Percentiles rank a stretch among this genome's conserved stretches.
phyloP scores from a whole-genome alignment of 2,113 vertebrate genomes.

The Tretioscincus oriximinensis region DNA sequence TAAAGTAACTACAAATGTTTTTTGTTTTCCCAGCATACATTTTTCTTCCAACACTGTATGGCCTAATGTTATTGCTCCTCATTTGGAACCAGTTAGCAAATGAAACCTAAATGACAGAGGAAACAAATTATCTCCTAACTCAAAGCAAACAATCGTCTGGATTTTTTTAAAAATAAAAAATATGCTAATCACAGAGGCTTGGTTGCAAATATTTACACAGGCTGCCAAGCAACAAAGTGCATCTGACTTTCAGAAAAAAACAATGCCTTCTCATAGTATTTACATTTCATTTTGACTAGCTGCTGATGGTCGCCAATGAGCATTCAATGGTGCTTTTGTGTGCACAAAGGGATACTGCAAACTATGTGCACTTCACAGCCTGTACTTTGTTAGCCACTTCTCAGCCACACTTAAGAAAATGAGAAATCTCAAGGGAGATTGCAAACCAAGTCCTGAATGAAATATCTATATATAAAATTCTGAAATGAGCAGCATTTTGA shows the following conservation, averaged over 20 bases:
- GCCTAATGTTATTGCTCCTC: background rate
- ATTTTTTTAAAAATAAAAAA: background rate
- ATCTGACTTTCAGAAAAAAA: conserved; percentile 52
- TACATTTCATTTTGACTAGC: conserved; percentile 46
- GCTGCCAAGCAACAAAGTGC: conserved; percentile 56
- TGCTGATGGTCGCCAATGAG: conserved; percentile 30
- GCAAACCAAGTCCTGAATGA: conserved; percentile 10
- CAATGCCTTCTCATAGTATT: conserved; percentile 66
- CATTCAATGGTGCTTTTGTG: conserved; percentile 54
- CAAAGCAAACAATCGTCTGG: background rate
- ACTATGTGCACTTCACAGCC: conserved; percentile 20
- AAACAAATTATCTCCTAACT: conserved; percentile 2
- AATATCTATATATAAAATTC: conserved; percentile 13
- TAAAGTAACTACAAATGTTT: no score
- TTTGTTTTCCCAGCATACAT: no score
- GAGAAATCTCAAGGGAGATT: conserved; percentile 1
- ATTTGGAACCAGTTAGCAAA: background rate
- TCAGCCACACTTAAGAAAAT: background rate
- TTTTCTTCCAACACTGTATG: background rate
- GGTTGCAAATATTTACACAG: conserved; percentile 69
- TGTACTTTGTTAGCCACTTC: conserved; percentile 59
- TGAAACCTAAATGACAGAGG: background rate
- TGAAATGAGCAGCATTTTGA: background rate
- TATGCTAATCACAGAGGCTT: conserved; percentile 45
- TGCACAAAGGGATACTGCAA: conserved; percentile 18